A percentile compares a stretch with the other conserved stretches of the same genome.
Evolutionary conservation across 2,888 invertebrate species (phyloP).

Genomic region (Philonicus albiceps): DNA sequence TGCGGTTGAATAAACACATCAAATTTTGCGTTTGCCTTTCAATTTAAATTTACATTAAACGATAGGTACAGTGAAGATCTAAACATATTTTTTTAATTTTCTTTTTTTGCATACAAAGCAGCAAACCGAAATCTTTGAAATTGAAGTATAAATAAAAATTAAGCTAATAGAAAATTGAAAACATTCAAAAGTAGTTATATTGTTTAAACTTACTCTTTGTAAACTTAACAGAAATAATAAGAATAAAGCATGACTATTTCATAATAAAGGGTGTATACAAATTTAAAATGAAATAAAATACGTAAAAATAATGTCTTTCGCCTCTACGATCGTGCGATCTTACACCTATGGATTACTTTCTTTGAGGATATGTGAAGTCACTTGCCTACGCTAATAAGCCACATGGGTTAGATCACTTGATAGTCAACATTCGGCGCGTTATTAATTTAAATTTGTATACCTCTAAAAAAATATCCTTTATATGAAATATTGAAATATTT

Average conservation of each 20-base stretch:
- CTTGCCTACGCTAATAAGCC: too few relatives aligned
- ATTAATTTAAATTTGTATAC: too few relatives aligned
- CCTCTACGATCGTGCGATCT: too few relatives aligned
- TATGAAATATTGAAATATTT: too few relatives aligned
- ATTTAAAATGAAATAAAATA: too few relatives aligned
- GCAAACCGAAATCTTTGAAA: background rate
- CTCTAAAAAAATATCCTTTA: too few relatives aligned
- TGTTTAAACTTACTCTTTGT: background rate
- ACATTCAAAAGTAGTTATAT: background rate
- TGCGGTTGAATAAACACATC: background rate
- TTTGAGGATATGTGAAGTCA: too few relatives aligned
- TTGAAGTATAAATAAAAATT: background rate
- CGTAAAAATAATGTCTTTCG: too few relatives aligned
- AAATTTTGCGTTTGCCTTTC: background rate
- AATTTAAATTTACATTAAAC: background rate
- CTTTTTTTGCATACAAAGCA: background rate
- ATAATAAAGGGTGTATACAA: too few relatives aligned
- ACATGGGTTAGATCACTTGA: too few relatives aligned
- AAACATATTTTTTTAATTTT: background rate
- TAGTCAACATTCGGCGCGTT: too few relatives aligned
- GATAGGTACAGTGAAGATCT: background rate
- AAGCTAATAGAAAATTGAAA: background rate
- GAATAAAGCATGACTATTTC: background rate
- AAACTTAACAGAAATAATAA: background rate
- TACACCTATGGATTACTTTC: too few relatives aligned